Evolutionary conservation across 2,888 invertebrate species (phyloP).

Genomic region (Stenodera caucasica): DNA sequence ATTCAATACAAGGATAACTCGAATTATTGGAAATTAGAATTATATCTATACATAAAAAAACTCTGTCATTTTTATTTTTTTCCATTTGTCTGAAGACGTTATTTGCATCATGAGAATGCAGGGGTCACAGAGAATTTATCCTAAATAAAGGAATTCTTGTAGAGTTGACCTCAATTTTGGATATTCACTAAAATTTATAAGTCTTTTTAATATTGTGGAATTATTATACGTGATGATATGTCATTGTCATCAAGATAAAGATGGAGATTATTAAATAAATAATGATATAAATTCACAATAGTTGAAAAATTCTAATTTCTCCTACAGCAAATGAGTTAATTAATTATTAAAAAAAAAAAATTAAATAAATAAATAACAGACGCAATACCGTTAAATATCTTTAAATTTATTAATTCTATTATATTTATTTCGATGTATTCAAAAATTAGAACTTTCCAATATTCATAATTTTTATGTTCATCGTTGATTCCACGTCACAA

Average conservation of each 20-base stretch:
- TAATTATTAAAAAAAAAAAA: too few species aligned
- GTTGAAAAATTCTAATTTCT: background rate
- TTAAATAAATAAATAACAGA: too few species aligned
- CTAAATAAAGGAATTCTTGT: conserved; percentile 1
- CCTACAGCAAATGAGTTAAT: too few species aligned
- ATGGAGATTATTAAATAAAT: background rate
- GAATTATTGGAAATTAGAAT: background rate
- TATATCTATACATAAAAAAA: too few species aligned
- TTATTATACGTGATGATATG: background rate
- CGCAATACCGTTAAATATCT: too few species aligned
- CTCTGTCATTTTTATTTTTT: too few species aligned
- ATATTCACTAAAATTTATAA: background rate
- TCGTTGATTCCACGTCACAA: background rate
- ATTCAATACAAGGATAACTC: background rate
- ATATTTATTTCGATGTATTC: too few species aligned
- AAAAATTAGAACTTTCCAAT: background rate
- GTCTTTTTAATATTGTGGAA: background rate
- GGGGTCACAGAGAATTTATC: background rate
- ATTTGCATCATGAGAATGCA: background rate
- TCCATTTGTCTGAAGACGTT: too few species aligned
- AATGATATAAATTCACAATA: background rate
- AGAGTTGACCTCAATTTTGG: background rate
- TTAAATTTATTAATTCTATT: too few species aligned
- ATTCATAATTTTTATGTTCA: background rate
- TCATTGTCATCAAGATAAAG: background rate